These are phyloP conservation scores for Callosobruchus maculatus DNA, from an alignment of 2,888 invertebrate genomes.

Conservation along the genomic window DNA sequence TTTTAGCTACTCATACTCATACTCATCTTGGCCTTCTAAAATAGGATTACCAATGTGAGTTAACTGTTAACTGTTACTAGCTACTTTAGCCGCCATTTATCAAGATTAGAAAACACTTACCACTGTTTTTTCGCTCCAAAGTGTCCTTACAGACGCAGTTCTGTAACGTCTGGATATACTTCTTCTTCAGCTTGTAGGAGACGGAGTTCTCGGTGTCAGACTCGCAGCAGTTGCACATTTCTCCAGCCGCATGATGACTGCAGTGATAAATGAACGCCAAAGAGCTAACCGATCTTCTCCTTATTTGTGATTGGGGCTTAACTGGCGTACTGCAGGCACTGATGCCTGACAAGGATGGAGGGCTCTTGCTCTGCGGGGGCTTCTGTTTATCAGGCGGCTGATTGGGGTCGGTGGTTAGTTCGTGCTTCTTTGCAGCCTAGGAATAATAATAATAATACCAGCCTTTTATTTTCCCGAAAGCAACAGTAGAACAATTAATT, in stretches of 20 bases:
- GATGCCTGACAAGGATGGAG: conserved; percentile 22
- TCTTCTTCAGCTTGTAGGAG: conserved; percentile 47
- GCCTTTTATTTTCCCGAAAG: no score
- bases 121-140: conserved; percentile 45
- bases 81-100: no score
- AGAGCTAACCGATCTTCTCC: conserved; percentile 50
- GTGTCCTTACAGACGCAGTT: conserved; percentile 38
- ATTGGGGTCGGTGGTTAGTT: conserved; percentile 20
- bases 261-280: conserved; percentile 50
- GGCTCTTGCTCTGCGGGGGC: conserved; percentile 24
- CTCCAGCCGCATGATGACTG: conserved; percentile 50
- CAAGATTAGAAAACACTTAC: no score
- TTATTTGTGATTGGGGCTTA: conserved; percentile 43
- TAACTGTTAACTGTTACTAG: no score
- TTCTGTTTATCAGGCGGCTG: conserved; percentile 30
- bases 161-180: conserved; percentile 47
- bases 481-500: no score
- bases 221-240: conserved; percentile 50
- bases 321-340: conserved; percentile 50
- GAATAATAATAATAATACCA: no score
- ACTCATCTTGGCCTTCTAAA: no score
- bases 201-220: conserved; percentile 46
- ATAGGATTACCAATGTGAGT: no score
- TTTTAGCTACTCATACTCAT: no score
- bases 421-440: conserved; percentile 20